Conservation (phyloP, 2,888 invertebrate genomes). For the Diarsia rubi region DNA sequence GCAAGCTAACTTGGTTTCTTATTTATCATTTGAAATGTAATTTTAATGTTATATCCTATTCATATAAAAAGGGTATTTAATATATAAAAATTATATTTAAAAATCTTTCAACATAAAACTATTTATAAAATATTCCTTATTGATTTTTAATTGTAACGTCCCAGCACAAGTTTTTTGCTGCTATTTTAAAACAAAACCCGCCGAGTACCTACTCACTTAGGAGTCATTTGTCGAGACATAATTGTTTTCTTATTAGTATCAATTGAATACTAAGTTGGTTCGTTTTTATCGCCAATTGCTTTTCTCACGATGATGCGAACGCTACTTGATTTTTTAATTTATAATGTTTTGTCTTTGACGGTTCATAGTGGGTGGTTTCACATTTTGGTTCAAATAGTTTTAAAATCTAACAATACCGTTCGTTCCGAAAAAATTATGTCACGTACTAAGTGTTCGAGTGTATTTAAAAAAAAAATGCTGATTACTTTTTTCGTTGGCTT, state of each 20-base stretch:
- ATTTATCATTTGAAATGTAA: not conserved
- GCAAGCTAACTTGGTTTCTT: not conserved
- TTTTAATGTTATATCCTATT: not conserved
- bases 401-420: not conserved
- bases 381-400: not conserved
- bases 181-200: conserved; percentile 46
- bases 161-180: conserved; percentile 36
- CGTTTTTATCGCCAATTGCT: conserved; percentile 42
- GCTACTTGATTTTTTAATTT: conserved; percentile 47
- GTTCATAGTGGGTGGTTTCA: not conserved
- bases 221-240: conserved; percentile 55
- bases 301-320: conserved; percentile 58
- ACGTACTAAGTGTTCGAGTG: no score
- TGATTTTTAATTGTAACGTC: conserved; percentile 34
- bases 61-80: not conserved
- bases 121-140: conserved; percentile 6
- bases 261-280: conserved; percentile 60
- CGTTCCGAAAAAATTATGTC: no score
- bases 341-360: conserved; percentile 13
- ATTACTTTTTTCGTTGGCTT: not conserved
- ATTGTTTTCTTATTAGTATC: conserved; percentile 67
- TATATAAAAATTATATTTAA: not conserved
- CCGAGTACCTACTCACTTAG: conserved; percentile 51
- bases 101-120: not conserved
- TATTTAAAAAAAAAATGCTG: not conserved